These are phyloP conservation scores for Moxostoma hubbsi DNA, from an alignment of 2,797 vertebrate species.

Conservation along the genomic window DNA sequence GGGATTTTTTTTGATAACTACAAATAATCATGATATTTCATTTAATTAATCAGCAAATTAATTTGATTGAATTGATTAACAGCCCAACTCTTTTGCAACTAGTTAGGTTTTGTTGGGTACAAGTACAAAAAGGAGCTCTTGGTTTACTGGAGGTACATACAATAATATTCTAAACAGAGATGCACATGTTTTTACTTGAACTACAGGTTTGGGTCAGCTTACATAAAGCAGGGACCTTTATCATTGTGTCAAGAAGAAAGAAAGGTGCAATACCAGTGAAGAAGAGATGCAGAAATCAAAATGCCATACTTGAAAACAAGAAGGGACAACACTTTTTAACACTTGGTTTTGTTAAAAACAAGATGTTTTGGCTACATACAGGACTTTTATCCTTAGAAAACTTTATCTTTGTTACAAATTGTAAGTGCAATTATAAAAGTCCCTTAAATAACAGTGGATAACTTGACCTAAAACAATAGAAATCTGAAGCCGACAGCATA, in stretches of 20 bases:
- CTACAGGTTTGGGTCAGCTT: not conserved
- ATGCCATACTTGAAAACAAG: too few species aligned
- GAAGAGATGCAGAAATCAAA: not conserved
- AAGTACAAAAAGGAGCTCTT: too few species aligned
- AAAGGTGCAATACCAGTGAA: not conserved
- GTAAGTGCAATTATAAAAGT: not conserved
- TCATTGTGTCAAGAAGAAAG: not conserved
- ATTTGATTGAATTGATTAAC: too few species aligned
- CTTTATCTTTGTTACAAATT: not conserved
- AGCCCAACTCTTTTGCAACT: too few species aligned
- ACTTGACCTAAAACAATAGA: not conserved
- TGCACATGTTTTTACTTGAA: not conserved
- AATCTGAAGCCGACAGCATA: slow-evolving; percentile 2
- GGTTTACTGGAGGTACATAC: not conserved
- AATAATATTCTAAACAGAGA: not conserved
- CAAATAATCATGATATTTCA: too few species aligned
- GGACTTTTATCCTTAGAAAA: not conserved
- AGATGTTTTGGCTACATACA: not conserved
- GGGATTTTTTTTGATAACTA: too few species aligned
- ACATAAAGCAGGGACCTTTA: not conserved
- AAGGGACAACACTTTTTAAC: too few species aligned
- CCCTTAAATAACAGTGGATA: slow-evolving; percentile 5
- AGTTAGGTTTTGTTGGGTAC: too few species aligned
- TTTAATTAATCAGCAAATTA: too few species aligned
- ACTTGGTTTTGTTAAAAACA: too few species aligned